Evolutionary conservation across 2,113 vertebrate genomes (phyloP).

Genomic region (Micronycteris hirsuta): DNA sequence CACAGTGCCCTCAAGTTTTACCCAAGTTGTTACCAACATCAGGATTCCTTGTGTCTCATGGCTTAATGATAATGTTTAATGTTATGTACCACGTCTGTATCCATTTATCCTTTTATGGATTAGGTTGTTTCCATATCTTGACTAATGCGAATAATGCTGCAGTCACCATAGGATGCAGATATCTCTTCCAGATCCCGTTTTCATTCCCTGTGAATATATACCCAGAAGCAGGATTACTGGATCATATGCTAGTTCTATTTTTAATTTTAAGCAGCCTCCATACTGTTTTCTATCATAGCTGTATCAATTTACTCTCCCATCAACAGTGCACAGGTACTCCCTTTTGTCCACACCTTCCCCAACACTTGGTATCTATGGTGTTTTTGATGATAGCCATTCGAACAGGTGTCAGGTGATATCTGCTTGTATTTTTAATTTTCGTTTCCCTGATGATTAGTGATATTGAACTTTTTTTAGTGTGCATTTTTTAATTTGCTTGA

Average conservation of each 20-base stretch:
- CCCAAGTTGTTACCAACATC: background rate
- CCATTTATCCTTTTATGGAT: background rate
- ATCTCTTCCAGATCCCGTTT: background rate
- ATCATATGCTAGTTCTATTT: background rate
- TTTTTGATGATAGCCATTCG: background rate
- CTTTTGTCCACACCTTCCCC: background rate
- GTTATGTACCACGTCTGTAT: background rate
- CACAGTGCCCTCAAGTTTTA: too few species aligned
- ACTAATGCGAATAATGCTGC: background rate
- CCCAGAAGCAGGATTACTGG: background rate
- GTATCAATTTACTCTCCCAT: background rate
- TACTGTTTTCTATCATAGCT: background rate
- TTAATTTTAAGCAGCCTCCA: background rate
- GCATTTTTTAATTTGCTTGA: too few species aligned
- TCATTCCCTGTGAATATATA: background rate
- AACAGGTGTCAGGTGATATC: background rate
- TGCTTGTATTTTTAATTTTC: background rate
- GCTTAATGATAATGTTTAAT: background rate
- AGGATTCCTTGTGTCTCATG: background rate
- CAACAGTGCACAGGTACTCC: background rate
- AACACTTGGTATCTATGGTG: background rate
- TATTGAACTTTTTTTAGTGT: too few species aligned
- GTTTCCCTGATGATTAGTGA: background rate
- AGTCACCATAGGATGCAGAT: background rate
- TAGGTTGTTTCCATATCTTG: background rate